phyloP scores from a whole-genome alignment of 1,140 invertebrate genomes.

The Linepithema humile region DNA sequence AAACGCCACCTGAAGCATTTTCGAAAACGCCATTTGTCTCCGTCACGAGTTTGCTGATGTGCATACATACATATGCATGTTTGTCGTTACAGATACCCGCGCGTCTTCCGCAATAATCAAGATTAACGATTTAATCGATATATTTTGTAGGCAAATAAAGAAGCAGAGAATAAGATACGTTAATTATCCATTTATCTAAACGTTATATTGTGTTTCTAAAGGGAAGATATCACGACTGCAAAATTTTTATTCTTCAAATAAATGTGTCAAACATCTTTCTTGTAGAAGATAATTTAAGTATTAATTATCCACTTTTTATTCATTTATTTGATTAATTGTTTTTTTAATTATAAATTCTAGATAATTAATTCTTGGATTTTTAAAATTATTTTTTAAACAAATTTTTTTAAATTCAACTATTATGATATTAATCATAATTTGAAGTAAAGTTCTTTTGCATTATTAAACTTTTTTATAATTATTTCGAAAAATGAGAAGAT shows the following conservation, averaged over 20 bases:
- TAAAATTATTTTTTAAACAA: no score
- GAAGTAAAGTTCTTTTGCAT: no score
- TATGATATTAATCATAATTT: no score
- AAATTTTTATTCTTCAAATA: not conserved
- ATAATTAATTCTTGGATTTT: no score
- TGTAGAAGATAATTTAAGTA: no score
- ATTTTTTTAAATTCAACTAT: no score
- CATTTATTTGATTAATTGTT: no score
- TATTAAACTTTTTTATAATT: not conserved
- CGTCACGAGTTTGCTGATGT: conserved; percentile 3
- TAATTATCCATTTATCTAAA: not conserved
- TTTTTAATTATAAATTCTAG: no score
- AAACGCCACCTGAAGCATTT: conserved; percentile 32
- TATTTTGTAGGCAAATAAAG: not conserved
- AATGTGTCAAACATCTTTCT: not conserved
- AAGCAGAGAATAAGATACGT: not conserved
- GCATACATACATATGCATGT: not conserved
- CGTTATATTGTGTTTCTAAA: not conserved
- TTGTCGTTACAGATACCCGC: conserved; percentile 1
- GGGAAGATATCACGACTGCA: not conserved
- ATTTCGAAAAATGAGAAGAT: not conserved
- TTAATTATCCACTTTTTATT: no score
- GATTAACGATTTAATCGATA: not conserved
- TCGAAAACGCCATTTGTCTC: conserved; percentile 38
- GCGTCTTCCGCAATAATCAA: conserved; percentile 11